Evolutionary conservation across 2,888 invertebrate genomes (phyloP).

Genomic region (Alloplasta piceator): DNA sequence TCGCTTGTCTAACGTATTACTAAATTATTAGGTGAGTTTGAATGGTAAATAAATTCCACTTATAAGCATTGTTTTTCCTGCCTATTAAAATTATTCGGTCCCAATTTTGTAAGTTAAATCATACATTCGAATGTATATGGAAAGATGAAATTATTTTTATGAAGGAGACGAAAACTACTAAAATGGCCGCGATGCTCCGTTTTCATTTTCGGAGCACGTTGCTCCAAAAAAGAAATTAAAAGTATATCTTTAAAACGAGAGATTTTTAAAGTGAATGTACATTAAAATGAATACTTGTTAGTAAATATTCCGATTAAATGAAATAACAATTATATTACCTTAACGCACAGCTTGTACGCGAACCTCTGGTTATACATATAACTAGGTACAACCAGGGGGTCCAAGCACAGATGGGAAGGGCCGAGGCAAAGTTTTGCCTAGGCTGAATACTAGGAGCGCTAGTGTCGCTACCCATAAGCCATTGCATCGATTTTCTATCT

Average conservation of each 20-base stretch:
- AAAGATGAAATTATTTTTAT: neutral
- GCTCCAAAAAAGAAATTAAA: neutral
- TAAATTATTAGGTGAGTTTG: conserved; percentile 1
- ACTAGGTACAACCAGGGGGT: too few relatives aligned
- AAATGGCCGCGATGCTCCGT: conserved; percentile 2
- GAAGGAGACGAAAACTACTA: neutral
- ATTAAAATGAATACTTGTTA: conserved; percentile 1
- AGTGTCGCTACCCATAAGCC: too few relatives aligned
- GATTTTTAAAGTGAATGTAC: neutral
- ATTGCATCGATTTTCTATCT: too few relatives aligned
- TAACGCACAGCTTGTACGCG: conserved; percentile 5
- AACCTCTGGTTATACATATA: neutral
- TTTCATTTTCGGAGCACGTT: conserved; percentile 5
- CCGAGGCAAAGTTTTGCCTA: too few relatives aligned
- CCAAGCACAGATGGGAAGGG: too few relatives aligned
- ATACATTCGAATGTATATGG: too few relatives aligned
- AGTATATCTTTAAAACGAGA: conserved; percentile 1
- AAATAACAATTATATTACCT: conserved; percentile 2
- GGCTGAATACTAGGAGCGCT: too few relatives aligned
- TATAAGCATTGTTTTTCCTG: neutral
- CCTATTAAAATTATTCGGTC: neutral
- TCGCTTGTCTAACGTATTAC: neutral
- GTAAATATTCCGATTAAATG: conserved; percentile 5
- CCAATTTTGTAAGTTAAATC: neutral
- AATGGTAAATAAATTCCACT: conserved; percentile 5